Evolutionary conservation across 2,113 vertebrate species (phyloP).

Genomic region (Alectura lathami): DNA sequence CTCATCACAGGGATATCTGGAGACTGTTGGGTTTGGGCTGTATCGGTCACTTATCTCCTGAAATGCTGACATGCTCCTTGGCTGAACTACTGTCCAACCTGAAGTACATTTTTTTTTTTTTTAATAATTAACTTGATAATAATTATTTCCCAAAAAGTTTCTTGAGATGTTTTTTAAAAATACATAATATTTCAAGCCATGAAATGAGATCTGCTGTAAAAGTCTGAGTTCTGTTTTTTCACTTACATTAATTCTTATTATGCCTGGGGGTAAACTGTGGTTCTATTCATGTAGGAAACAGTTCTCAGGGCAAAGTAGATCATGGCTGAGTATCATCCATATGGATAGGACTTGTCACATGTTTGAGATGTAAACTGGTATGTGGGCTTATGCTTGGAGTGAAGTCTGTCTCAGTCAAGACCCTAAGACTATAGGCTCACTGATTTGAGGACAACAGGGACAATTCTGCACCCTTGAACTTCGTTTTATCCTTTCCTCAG

Average conservation of each 20-base stretch:
- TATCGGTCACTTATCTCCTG: not conserved
- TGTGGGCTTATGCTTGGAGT: not conserved
- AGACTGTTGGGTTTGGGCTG: not conserved
- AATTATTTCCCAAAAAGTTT: not conserved
- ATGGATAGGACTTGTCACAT: not conserved
- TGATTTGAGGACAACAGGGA: not conserved
- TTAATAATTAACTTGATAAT: not conserved
- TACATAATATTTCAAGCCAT: not conserved
- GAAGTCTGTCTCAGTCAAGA: not conserved
- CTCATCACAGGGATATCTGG: conserved; percentile 30
- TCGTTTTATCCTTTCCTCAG: not conserved
- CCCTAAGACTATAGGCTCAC: not conserved
- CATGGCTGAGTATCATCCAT: not conserved
- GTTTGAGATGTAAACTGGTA: not conserved
- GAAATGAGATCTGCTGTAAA: not conserved
- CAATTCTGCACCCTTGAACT: not conserved
- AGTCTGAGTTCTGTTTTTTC: not conserved
- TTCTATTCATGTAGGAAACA: not conserved
- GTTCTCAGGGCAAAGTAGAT: not conserved
- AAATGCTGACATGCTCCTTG: not conserved
- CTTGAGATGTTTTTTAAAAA: not conserved
- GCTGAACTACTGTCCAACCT: conserved; percentile 26
- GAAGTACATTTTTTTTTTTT: conserved; percentile 12
- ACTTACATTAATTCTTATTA: not conserved
- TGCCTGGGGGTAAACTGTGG: not conserved